These are phyloP conservation scores for Chloropsis cyanopogon DNA, from an alignment of 2,113 vertebrate genomes.

Conservation along the genomic window DNA sequence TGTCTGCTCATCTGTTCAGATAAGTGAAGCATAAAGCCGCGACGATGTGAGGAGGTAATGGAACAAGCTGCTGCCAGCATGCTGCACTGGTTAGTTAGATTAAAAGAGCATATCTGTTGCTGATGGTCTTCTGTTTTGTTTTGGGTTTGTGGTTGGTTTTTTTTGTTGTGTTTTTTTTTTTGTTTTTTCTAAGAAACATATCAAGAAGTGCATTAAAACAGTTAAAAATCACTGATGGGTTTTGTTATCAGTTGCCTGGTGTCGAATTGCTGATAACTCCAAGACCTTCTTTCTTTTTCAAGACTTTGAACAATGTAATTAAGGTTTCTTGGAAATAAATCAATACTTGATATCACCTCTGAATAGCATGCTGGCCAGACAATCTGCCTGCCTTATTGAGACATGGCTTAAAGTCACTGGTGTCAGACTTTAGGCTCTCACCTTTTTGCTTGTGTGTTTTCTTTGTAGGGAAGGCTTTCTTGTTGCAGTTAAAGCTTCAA, in stretches of 20 bases:
- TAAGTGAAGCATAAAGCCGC: background rate
- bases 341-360: slow-evolving; percentile 17
- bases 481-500: background rate
- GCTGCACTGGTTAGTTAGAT: background rate
- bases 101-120: background rate
- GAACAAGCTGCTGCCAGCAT: slow-evolving; percentile 1
- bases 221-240: background rate
- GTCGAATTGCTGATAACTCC: background rate
- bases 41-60: background rate
- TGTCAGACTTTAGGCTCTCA: slow-evolving; percentile 1
- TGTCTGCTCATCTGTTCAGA: slow-evolving; percentile 14
- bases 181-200: background rate
- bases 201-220: background rate
- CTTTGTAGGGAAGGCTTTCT: background rate
- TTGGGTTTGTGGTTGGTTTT: background rate
- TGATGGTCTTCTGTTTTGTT: background rate
- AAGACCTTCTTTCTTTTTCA: background rate
- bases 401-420: background rate
- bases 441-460: background rate
- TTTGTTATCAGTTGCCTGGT: background rate
- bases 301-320: slow-evolving; percentile 32
- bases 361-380: background rate
- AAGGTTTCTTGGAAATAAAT: slow-evolving; percentile 38
- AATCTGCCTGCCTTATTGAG: slow-evolving; percentile 25
- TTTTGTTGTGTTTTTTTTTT: background rate